Percentiles rank a stretch among this genome's conserved stretches.
Conservation (phyloP, 2,797 vertebrate genomes). For the Gymnoscopelus braueri region DNA sequence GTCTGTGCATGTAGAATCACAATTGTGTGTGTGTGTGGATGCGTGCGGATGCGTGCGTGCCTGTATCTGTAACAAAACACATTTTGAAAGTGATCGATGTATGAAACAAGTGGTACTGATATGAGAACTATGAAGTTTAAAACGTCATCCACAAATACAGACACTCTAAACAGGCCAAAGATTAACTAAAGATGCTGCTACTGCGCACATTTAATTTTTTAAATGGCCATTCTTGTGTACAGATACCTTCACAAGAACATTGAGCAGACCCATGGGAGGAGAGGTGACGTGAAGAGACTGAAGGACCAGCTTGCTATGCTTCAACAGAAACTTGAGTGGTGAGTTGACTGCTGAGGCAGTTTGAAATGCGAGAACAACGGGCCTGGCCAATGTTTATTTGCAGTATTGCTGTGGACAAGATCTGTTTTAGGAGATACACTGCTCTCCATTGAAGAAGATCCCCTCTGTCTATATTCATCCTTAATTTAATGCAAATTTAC, state of each 20-base stretch:
- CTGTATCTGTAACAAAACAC: too few relatives aligned
- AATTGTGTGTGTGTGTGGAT: too few relatives aligned
- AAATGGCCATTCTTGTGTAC: conserved; percentile 6
- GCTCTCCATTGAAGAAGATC: not conserved
- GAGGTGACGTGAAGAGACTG: conserved; percentile 86
- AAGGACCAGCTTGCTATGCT: conserved; percentile 86
- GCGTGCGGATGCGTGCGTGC: too few relatives aligned
- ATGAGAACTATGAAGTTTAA: too few relatives aligned
- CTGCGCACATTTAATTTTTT: too few relatives aligned
- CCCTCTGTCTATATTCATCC: not conserved
- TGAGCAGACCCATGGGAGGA: conserved; percentile 86
- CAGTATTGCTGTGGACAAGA: not conserved
- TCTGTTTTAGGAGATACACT: not conserved
- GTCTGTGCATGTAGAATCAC: too few relatives aligned
- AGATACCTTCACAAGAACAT: conserved; percentile 95
- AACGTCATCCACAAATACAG: too few relatives aligned
- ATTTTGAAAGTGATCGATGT: too few relatives aligned
- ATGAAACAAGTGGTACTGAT: too few relatives aligned
- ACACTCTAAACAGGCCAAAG: too few relatives aligned
- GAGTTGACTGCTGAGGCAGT: conserved; percentile 8
- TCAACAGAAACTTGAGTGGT: conserved; percentile 93
- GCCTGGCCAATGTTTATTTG: not conserved
- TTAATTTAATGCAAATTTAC: not conserved
- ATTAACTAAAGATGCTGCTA: too few relatives aligned
- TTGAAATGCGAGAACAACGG: not conserved